Evolutionary conservation across 2,113 vertebrate species (phyloP).

Genomic region (Aix galericulata): DNA sequence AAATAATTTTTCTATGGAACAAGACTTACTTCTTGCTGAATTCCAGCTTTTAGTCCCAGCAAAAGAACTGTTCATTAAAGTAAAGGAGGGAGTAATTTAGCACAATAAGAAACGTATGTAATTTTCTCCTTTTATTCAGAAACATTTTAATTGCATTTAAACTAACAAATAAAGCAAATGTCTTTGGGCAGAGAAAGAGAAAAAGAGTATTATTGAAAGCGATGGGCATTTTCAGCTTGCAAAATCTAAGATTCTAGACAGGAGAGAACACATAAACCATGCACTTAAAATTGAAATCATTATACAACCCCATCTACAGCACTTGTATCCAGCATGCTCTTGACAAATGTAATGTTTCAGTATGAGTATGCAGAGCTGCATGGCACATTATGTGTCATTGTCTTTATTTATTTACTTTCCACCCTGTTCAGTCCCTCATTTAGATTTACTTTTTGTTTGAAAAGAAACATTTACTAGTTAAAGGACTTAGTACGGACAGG

Average conservation of each 20-base stretch:
- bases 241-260: background rate
- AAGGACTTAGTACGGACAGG: background rate
- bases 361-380: background rate
- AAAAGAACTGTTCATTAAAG: background rate
- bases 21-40: background rate
- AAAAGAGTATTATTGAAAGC: background rate
- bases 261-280: background rate
- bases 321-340: background rate
- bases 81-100: accelerated
- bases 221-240: background rate
- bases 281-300: background rate
- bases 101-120: background rate
- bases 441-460: background rate
- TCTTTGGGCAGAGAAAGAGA: background rate
- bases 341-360: background rate
- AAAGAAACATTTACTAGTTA: background rate
- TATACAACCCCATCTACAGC: background rate
- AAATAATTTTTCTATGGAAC: background rate
- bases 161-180: background rate
- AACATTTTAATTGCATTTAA: background rate
- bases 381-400: background rate
- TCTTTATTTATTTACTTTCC: background rate
- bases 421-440: background rate
- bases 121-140: background rate
- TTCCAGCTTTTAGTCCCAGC: background rate